Conservation (phyloP, 2,113 vertebrate genomes). For the Dasyprocta punctata region DNA sequence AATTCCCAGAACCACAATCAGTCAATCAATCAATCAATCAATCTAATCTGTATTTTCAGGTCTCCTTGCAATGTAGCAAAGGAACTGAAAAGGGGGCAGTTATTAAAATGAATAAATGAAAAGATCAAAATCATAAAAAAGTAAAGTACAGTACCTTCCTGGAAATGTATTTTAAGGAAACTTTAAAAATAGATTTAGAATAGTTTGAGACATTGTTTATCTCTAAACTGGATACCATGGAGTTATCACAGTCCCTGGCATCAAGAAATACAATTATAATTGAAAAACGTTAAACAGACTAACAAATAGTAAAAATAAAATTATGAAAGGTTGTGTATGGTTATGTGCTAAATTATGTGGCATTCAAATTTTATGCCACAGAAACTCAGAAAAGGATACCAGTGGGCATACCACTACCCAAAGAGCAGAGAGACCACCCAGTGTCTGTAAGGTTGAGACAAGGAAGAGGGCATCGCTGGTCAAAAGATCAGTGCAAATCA, state of each 20-base stretch:
- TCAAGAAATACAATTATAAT: not conserved
- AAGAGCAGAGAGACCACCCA: not conserved
- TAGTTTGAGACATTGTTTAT: not conserved
- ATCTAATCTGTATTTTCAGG: not conserved
- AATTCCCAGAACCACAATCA: not conserved
- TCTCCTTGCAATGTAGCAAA: not conserved
- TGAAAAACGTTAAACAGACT: conserved; percentile 25
- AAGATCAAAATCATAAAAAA: not conserved
- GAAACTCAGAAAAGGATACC: not conserved
- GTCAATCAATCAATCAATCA: not conserved
- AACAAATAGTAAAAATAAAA: conserved; percentile 35
- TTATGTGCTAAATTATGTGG: not conserved
- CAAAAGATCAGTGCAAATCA: not conserved
- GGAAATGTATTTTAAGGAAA: not conserved
- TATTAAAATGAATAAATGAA: not conserved
- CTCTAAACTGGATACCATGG: not conserved
- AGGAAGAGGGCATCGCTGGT: not conserved
- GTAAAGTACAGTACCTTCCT: not conserved
- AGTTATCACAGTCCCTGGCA: not conserved
- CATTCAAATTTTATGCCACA: not conserved
- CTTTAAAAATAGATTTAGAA: not conserved
- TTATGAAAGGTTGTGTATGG: not conserved
- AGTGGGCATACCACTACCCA: accelerated
- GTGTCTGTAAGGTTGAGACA: not conserved
- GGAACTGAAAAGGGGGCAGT: not conserved